Evolutionary conservation across 2,888 invertebrate genomes (phyloP).

Genomic region (Conus canariensis): DNA sequence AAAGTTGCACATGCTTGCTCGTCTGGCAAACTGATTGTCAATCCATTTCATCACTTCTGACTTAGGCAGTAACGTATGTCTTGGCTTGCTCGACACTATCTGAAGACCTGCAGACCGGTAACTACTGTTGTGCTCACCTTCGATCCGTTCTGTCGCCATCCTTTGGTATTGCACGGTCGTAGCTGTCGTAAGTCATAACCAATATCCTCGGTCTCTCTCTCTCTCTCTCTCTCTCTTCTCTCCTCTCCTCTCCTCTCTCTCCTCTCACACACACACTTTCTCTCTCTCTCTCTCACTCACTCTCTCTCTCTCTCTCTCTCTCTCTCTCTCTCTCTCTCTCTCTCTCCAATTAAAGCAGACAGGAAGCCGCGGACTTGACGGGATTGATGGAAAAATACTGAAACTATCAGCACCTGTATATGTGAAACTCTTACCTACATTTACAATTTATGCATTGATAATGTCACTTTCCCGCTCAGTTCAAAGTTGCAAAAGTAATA

Average conservation of each 20-base stretch:
- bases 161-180: background rate
- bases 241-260: too few relatives aligned
- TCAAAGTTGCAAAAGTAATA: too few relatives aligned
- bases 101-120: background rate
- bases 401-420: too few relatives aligned
- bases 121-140: background rate
- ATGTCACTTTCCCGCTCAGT: too few relatives aligned
- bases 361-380: too few relatives aligned
- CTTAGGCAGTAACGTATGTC: background rate
- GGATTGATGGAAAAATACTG: too few relatives aligned
- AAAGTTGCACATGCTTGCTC: slow-evolving; percentile 6
- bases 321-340: too few relatives aligned
- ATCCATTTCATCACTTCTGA: background rate
- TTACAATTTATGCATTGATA: too few relatives aligned
- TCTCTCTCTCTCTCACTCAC: background rate
- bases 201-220: background rate
- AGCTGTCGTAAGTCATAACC: background rate
- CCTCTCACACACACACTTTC: background rate
- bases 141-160: background rate
- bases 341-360: too few relatives aligned
- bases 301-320: background rate
- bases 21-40: background rate
- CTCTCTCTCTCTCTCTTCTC: background rate
- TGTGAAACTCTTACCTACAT: too few relatives aligned
- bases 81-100: background rate